Evolutionary conservation across 37 sponge, comb jelly and placozoan genomes (phyloP), one percentile per base, ranked within the genome.

Genomic region (Theonella swinhoei): DNA sequence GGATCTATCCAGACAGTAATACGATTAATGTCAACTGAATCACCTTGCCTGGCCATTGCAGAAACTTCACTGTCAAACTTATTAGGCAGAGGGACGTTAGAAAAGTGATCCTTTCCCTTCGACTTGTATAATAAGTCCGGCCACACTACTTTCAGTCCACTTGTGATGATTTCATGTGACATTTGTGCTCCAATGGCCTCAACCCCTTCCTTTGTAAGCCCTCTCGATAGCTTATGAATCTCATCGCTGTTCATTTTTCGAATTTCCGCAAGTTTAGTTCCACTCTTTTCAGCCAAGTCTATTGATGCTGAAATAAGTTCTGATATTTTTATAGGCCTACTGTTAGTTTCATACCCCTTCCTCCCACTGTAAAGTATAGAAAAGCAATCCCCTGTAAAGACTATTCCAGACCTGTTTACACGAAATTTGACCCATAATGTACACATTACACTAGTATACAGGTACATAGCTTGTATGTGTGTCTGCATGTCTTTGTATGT

Each of bases 241-340:
- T 77, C 63, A 2, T 41, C 39, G 39, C 75, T 62, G 39, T 87
- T 70, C 41, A 59, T 39, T 17, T 77, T 69, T 34, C 93, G 64
- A 8, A 95, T 78, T 29, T 82, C 85, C 2, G 79, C 88, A 5
- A 97, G 84, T 36, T 54, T 90, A 42, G 77, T 39, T 3, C 97
- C 97, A 40, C 83, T 93, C 11, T 30, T 14, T 39, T 92, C 83
- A 4, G 80, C 91, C 30, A 97, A 81, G 25, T 84, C 69, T 32
- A 97, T 89, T 47, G 88, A 78, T 0, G 97, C 96, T 0, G 96
- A 82, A 29, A 97, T 71, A n/a, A 97, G 85, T 62, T 91, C 74
- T 3, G 95, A 93, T 22, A 93, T 77, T 25, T 70, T 67, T 41
- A 90, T 31, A 0, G 67, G n/a, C n/a, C n/a, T n/a, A n/a, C n/a